Base-by-base conservation (phyloP, 2,888 invertebrate species). In the Cheilosia vulpina region DNA sequence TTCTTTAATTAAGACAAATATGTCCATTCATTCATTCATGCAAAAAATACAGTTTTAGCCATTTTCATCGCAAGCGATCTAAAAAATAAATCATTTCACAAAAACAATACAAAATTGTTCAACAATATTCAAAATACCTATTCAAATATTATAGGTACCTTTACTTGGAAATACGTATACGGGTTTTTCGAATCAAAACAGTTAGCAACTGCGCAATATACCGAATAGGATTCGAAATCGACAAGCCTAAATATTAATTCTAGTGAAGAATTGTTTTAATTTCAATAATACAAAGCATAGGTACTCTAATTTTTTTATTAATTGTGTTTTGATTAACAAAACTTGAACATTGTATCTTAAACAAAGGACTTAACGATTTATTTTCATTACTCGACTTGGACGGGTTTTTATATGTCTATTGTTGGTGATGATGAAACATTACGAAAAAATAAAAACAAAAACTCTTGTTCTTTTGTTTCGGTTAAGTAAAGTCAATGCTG, bases 361-460 rank as follows among this genome's bases (percentile, higher is more conserved):
- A 27, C 21, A 66, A 66, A 66, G 13, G 53, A 53, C n/a, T 53
- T 19, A 43, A 41, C 15, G 19, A 27, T 73, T 52, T 63, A 2
- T 31, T 73, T 73, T 13, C 41, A 43, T 73, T 73, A 45, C 47
- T 65, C 52, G 53, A 63, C n/a, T 65, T 75, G 73, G 73, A 75
- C 73, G 73, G 73, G 73, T 55, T 65, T 63, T 34, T 38, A 75
- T 21, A 21, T 75, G 57, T 57, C 65, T 63, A 65, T 65, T 72
- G 53, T 52, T 41, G 65, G 3, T 41, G 66, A 41, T 66, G n/a
- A 41, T 41, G 13, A 66, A 45, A 62, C 4, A 50, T 50, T 21
- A 7, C 0, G 13, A 17, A n/a, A n/a, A n/a, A 41, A 43, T 4
- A 43, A n/a, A 43, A 43, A n/a, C n/a, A n/a, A 45, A 15, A 45